These are phyloP conservation scores for Charina bottae DNA, from an alignment of 2,113 vertebrate species.

Conservation along the genomic window DNA sequence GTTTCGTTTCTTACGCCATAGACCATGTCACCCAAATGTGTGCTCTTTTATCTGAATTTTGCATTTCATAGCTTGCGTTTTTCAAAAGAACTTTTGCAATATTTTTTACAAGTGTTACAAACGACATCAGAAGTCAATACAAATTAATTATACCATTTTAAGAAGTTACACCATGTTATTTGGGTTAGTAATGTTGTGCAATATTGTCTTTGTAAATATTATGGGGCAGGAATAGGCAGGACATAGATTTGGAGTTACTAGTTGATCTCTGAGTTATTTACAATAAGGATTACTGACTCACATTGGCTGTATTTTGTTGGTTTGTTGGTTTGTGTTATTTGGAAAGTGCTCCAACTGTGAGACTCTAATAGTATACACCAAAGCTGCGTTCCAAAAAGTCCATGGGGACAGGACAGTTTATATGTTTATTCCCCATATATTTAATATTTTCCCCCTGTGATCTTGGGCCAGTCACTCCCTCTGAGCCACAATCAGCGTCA, in stretches of 20 bases:
- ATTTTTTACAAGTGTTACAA: conserved; percentile 13
- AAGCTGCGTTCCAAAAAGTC: not conserved
- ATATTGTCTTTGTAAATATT: not conserved
- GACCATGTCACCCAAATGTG: conserved; percentile 38
- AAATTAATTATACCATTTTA: not conserved
- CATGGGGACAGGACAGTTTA: not conserved
- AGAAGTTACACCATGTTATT: not conserved
- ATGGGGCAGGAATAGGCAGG: not conserved
- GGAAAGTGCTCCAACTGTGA: not conserved
- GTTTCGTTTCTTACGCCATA: conserved; percentile 55
- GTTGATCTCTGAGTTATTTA: not conserved
- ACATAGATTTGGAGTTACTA: not conserved
- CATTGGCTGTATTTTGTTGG: not conserved
- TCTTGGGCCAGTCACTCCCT: not conserved
- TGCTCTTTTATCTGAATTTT: conserved; percentile 48
- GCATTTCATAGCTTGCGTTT: conserved; percentile 40
- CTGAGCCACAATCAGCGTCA: not conserved
- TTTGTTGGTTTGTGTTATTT: not conserved
- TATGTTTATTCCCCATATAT: not conserved
- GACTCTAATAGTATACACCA: not conserved
- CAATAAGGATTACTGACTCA: not conserved
- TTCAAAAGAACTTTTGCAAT: conserved; percentile 41
- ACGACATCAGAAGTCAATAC: conserved; percentile 24
- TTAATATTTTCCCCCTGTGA: not conserved
- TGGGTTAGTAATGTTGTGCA: not conserved